A percentile compares a stretch with the other conserved stretches of the same genome.
Evolutionary conservation across 2,888 invertebrate genomes (phyloP).

Genomic region (Acanthosepion esculentum): DNA sequence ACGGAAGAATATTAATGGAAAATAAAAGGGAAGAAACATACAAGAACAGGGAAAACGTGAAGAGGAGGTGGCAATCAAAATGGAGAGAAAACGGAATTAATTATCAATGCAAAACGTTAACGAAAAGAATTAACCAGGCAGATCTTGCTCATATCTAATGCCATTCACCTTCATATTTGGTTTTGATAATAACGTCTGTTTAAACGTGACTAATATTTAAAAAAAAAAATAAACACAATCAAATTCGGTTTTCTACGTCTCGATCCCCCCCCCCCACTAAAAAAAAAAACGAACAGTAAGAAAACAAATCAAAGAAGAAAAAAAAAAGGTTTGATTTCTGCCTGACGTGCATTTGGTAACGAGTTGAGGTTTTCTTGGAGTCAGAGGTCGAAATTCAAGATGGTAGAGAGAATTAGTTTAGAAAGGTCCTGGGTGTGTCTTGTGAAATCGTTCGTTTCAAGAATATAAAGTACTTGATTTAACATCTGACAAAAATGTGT

Average conservation of each 20-base stretch:
- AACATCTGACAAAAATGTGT: constrained; percentile 33
- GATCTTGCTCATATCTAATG: background rate
- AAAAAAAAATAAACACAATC: background rate
- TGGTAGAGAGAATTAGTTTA: background rate
- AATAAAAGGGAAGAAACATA: background rate
- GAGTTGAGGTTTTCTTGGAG: no score
- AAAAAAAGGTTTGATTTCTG: background rate
- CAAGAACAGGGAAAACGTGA: background rate
- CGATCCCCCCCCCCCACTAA: no score
- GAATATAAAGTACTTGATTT: background rate
- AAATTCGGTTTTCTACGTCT: no score
- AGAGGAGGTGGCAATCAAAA: background rate
- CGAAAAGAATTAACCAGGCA: background rate
- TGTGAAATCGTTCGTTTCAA: background rate
- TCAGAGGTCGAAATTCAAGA: background rate
- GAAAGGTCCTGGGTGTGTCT: background rate
- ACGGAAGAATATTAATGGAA: no score
- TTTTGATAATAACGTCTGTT: background rate
- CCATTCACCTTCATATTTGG: background rate
- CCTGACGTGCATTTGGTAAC: constrained; percentile 7
- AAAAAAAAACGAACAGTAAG: background rate
- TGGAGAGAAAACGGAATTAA: background rate
- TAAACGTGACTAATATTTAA: background rate
- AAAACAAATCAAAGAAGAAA: background rate
- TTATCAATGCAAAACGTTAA: background rate